Evolutionary conservation across 2,888 invertebrate genomes (phyloP), one percentile per base, ranked within the genome.

Genomic region (Oscheius sp.): DNA sequence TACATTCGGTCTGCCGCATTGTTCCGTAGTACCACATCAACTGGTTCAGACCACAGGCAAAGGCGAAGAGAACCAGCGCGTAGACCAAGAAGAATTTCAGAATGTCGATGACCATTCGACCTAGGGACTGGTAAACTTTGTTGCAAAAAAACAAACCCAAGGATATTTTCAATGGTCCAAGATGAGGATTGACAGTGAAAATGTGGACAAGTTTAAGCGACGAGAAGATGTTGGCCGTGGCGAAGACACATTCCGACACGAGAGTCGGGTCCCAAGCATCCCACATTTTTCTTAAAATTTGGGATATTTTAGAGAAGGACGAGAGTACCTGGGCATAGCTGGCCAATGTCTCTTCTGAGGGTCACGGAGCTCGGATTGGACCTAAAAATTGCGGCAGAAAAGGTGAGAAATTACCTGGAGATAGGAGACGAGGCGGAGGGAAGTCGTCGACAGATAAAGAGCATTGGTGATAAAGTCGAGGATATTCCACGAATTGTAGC

Each of bases 401-500:
- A 97, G 92, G 70, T 98, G 91, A 1, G 96, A 95, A 70, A 35
- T 9, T 35, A 35, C 35, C 75, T 79, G 64, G n/a, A 74, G 71
- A 90, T 95, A 96, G 16, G 97, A 95, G 35, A 98, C 95, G 74
- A 96, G 92, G 82, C 98, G 92, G 70, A 99, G 91, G 1, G 96
- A 95, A 70, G 97, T 94, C 0, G 98, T 98, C 71, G 97, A 96
- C 78, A 98, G 95, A 90, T 99, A 99, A 49, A 98, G 91, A 7
- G 97, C 95, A 91, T 98, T 98, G 76, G 98, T 98, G 81, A 97
- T 95, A 90, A 98, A 98, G 91, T 98, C 98, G 85, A 98, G 94
- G 76, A 98, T 96, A 90, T 99, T 98, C 98, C 98, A 98, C 96
- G 98, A 96, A 90, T 99, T 97, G 88, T 95, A 93, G 74, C 95